Evolutionary conservation across 2,888 invertebrate genomes (phyloP).

Genomic region (Troides oblongomaculatus): DNA sequence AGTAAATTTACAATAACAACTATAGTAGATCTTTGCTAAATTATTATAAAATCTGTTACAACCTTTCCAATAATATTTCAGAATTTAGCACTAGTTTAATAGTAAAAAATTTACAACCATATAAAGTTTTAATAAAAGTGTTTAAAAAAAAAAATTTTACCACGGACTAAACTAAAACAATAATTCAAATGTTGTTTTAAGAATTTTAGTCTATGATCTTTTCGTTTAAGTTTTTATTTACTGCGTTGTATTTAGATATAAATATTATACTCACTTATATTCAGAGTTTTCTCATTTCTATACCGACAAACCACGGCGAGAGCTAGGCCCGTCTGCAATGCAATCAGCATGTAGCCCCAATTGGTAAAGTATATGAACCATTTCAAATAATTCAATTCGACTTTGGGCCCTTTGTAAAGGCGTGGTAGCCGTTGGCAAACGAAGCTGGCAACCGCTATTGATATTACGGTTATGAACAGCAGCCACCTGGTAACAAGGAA

Average conservation of each 20-base stretch:
- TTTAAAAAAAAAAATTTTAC: too few species aligned
- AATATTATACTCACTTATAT: conserved; percentile 51
- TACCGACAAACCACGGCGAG: conserved; percentile 73
- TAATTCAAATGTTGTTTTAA: too few species aligned
- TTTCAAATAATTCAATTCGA: conserved; percentile 74
- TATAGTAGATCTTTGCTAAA: too few species aligned
- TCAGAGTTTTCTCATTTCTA: conserved; percentile 51
- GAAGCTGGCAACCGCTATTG: conserved; percentile 70
- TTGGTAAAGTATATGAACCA: conserved; percentile 88
- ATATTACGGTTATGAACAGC: conserved; percentile 72
- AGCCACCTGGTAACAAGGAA: conserved; percentile 73
- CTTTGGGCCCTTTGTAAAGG: conserved; percentile 55
- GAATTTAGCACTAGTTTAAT: too few species aligned
- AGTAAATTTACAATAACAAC: too few species aligned
- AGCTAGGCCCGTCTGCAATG: conserved; percentile 79
- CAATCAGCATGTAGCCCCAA: conserved; percentile 83
- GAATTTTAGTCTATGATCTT: too few species aligned
- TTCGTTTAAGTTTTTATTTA: too few species aligned
- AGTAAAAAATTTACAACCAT: too few species aligned
- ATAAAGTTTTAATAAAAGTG: neutral
- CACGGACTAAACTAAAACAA: too few species aligned
- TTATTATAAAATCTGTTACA: too few species aligned
- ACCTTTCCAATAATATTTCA: too few species aligned
- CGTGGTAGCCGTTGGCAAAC: conserved; percentile 63
- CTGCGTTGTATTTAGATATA: neutral